Evolutionary conservation across 2,888 invertebrate species (phyloP), one percentile per base, ranked within the genome.

Genomic region (Ligdia adustata): DNA sequence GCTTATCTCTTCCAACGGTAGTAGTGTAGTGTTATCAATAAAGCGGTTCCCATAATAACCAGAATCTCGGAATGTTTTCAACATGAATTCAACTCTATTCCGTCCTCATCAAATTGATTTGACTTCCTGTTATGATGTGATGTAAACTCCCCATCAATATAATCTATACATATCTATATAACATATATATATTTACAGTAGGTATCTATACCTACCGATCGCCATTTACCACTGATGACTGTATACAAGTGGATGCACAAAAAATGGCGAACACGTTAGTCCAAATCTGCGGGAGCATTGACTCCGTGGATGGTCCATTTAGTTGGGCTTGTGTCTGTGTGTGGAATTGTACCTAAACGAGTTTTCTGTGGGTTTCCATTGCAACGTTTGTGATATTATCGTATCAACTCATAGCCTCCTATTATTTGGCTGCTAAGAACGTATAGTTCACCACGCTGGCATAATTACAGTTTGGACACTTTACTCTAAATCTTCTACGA

Each of bases 251-350:
- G 32, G 34, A 5, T 44, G 44, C 18, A 52, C 59, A 67, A 80
- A 75, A 81, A 83, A 79, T 72, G 35, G 72, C 73, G 22, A 70
- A 72, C 68, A 73, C 65, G 66, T 62, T 60, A 52, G 57, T 69
- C 79, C 79, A 72, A 83, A 85, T 79, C 76, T 73, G 74, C 70
- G 65, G 56, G 79, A 76, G 73, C 86, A 67, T 82, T 83, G 82
- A 83, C 84, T 84, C 66, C 67, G 53, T 65, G 60, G 77, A 77
- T 82, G 82, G 72, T 79, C 79, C 80, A 83, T 82, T 82, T 83
- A 77, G 70, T 58, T 64, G 58, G 62, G 65, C 57, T 57, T 60
- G 57, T 62, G 60, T 59, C 62, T 70, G 67, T 72, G 67, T 41
- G 47, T 47, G 41, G 52, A 47, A 42, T 44, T 73, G 69, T 71